Percentiles rank a stretch among this genome's conserved stretches.
Evolutionary conservation across 2,797 vertebrate genomes (phyloP).

Genomic region (Trachurus trachurus): DNA sequence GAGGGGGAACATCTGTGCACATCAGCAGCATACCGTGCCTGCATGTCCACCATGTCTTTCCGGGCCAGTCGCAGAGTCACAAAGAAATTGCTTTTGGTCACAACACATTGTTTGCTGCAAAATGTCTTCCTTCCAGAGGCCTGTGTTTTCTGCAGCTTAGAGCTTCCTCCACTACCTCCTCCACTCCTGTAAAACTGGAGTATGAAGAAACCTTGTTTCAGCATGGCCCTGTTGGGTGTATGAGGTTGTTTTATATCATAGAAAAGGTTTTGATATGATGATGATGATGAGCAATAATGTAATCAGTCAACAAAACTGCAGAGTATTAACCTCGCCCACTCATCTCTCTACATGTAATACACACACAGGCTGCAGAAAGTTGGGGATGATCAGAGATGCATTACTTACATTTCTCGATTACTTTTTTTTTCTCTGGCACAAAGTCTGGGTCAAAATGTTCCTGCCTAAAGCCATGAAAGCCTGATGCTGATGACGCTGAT

Average conservation of each 20-base stretch:
- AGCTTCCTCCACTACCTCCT: not conserved
- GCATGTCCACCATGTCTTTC: conserved; percentile 67
- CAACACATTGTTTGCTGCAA: conserved; percentile 30
- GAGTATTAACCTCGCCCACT: too few relatives aligned
- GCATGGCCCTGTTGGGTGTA: not conserved
- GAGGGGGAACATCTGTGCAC: conserved; percentile 83
- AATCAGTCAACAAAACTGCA: not conserved
- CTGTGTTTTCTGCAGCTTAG: conserved; percentile 12
- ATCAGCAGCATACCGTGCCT: conserved; percentile 66
- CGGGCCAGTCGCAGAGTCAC: conserved; percentile 47
- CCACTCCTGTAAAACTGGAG: not conserved
- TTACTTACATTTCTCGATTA: too few relatives aligned
- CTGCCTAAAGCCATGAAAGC: too few relatives aligned
- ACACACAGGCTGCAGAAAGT: too few relatives aligned
- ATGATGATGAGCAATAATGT: not conserved
- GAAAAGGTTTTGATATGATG: not conserved
- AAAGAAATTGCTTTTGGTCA: conserved; percentile 47
- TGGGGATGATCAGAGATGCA: too few relatives aligned
- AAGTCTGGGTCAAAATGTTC: too few relatives aligned
- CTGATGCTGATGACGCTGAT: too few relatives aligned
- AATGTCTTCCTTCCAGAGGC: conserved; percentile 13
- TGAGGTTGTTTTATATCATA: not conserved
- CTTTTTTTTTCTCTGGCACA: too few relatives aligned
- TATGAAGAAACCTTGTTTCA: not conserved
- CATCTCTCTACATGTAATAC: too few relatives aligned